Evolutionary conservation across 2,113 vertebrate species (phyloP).

Genomic region (Rhabdornis inornatus): DNA sequence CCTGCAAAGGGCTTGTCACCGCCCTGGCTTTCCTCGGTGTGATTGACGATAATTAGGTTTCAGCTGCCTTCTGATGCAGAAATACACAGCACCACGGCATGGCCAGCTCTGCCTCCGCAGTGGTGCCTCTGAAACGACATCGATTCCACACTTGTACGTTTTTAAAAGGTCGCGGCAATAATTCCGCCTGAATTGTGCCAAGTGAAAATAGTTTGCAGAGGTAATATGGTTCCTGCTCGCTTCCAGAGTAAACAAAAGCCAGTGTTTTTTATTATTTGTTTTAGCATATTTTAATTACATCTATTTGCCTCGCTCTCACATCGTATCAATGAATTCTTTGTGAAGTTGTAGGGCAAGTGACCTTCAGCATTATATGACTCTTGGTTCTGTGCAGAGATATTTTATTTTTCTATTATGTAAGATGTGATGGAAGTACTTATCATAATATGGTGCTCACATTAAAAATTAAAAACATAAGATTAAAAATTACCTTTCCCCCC

Average conservation of each 20-base stretch:
- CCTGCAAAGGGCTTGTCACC: conserved; percentile 4
- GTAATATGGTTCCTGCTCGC: conserved; percentile 62
- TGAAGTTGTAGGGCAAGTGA: conserved; percentile 29
- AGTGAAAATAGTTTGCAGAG: conserved; percentile 78
- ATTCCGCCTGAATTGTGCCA: conserved; percentile 76
- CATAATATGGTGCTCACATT: neutral
- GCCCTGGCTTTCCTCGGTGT: conserved; percentile 44
- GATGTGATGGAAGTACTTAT: neutral
- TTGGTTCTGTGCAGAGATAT: neutral
- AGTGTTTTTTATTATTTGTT: conserved; percentile 16
- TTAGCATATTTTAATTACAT: conserved; percentile 66
- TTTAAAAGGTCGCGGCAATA: conserved; percentile 82
- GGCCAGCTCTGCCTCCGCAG: conserved; percentile 52
- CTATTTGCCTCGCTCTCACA: neutral
- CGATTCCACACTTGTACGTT: conserved; percentile 69
- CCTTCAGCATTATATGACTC: neutral
- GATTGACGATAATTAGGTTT: conserved; percentile 82
- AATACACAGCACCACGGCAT: conserved; percentile 57
- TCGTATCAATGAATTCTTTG: conserved; percentile 6
- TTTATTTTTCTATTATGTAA: conserved; percentile 36
- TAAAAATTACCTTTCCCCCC: conserved; percentile 12
- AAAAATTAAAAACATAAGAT: conserved; percentile 46
- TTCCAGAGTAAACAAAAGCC: conserved; percentile 68
- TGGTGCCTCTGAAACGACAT: conserved; percentile 72
- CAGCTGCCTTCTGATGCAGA: conserved; percentile 77